A percentile compares a stretch with the other conserved stretches of the same genome.
Evolutionary conservation across 1,140 invertebrate genomes (phyloP).

Genomic region (Nomia melanderi): DNA sequence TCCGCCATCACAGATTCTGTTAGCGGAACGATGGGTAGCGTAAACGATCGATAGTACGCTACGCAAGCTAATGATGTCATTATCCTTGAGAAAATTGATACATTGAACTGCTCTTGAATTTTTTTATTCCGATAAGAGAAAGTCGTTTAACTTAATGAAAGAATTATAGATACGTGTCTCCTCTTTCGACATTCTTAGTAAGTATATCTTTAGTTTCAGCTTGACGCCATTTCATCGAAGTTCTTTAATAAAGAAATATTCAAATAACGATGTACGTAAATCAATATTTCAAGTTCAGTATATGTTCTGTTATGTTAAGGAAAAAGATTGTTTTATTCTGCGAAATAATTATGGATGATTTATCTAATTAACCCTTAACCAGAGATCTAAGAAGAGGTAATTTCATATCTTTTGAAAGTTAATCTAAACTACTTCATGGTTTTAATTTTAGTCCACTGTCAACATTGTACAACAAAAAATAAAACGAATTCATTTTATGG

Average conservation of each 20-base stretch:
- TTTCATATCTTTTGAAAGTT: too few relatives aligned
- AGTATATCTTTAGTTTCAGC: background rate
- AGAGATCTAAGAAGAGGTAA: background rate
- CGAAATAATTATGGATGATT: background rate
- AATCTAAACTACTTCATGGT: background rate
- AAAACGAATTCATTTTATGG: too few relatives aligned
- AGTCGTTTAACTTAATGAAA: background rate
- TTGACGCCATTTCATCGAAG: too few relatives aligned
- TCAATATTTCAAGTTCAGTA: background rate
- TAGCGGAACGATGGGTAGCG: background rate
- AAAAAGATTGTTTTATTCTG: background rate
- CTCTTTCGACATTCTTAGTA: background rate
- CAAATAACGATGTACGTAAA: too few relatives aligned
- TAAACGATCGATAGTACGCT: background rate
- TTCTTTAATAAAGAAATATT: too few relatives aligned
- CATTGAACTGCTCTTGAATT: background rate
- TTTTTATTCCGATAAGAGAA: background rate
- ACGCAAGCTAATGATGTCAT: background rate
- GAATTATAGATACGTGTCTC: background rate
- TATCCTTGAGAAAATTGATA: background rate
- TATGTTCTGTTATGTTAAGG: background rate
- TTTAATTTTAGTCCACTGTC: background rate
- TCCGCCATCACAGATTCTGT: background rate
- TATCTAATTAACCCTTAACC: background rate
- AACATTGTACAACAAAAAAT: too few relatives aligned